These are phyloP conservation scores for Drosophila borborema DNA, from an alignment of 2,888 invertebrate genomes.

Conservation along the genomic window DNA sequence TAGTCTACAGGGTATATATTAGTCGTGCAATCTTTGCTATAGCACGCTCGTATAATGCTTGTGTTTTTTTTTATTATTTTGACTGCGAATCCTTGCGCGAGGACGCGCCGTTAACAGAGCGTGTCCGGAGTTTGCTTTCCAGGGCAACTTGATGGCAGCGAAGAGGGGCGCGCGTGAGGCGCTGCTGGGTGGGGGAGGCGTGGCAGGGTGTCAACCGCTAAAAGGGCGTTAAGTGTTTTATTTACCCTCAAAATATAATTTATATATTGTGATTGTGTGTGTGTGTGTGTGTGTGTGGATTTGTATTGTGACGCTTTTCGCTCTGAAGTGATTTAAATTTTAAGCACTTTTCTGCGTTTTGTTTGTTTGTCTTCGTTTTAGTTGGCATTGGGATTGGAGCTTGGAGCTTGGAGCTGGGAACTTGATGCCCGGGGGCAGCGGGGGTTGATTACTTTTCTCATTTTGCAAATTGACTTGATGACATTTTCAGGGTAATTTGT, in stretches of 20 bases:
- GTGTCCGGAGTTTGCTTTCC: conserved; percentile 65
- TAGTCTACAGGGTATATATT: background rate
- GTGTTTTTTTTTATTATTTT: conserved; percentile 14
- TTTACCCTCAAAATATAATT: conserved; percentile 80
- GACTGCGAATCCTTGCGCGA: conserved; percentile 55
- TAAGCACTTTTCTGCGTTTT: conserved; percentile 75
- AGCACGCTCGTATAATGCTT: background rate
- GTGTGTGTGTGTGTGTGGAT: conserved; percentile 51
- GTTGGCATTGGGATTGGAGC: background rate
- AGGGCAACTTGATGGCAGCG: conserved; percentile 15
- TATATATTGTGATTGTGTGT: conserved; percentile 62
- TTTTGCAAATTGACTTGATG: conserved; percentile 78
- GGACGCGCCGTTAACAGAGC: conserved; percentile 75
- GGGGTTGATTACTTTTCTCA: conserved; percentile 77
- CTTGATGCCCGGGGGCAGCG: background rate
- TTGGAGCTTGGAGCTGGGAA: background rate
- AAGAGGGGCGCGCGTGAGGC: background rate
- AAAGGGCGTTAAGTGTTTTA: conserved; percentile 81
- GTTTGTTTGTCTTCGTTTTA: conserved; percentile 48
- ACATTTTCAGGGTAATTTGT: conserved; percentile 78
- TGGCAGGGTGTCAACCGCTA: conserved; percentile 71
- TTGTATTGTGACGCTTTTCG: conserved; percentile 66
- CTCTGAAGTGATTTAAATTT: conserved; percentile 77
- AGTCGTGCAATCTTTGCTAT: background rate
- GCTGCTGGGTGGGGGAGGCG: background rate